Percentiles rank a stretch among this genome's conserved stretches.
Conservation (phyloP, 2,797 vertebrate genomes). For the Lacerta bilineata region DNA sequence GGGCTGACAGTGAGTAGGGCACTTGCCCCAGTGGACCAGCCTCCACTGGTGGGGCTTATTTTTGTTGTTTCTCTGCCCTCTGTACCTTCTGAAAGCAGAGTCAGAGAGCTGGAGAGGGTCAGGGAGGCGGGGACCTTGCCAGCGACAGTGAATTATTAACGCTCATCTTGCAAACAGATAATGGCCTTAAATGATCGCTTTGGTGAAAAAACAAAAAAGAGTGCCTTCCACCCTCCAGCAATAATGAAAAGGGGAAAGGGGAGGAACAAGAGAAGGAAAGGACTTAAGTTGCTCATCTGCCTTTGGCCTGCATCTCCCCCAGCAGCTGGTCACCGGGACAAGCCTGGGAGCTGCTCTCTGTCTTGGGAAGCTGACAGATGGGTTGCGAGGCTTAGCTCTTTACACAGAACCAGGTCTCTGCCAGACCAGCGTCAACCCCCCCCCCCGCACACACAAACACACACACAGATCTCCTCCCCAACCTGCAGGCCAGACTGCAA, state of each 20-base stretch:
- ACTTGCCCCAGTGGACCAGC: too few species aligned
- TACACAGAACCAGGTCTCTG: slow-evolving; percentile 32
- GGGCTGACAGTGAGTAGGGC: too few species aligned
- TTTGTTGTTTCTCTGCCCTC: too few species aligned
- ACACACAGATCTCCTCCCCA: slow-evolving; percentile 27
- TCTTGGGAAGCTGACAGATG: slow-evolving; percentile 90
- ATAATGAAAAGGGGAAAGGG: background rate
- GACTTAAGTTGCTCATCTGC: slow-evolving; percentile 82
- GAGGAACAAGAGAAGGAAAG: too few species aligned
- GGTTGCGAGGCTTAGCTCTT: slow-evolving; percentile 82
- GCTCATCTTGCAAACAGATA: slow-evolving; percentile 78
- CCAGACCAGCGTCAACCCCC: slow-evolving; percentile 4
- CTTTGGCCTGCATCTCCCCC: slow-evolving; percentile 78
- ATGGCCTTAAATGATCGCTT: slow-evolving; percentile 93
- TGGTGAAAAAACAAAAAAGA: slow-evolving; percentile 76
- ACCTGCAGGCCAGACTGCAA: background rate
- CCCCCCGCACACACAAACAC: background rate
- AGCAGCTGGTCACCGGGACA: slow-evolving; percentile 93
- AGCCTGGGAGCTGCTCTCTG: slow-evolving; percentile 80
- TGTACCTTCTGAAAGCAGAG: too few species aligned
- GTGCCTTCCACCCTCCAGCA: slow-evolving; percentile 84
- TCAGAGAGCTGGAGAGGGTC: too few species aligned
- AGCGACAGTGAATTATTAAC: slow-evolving; percentile 86
- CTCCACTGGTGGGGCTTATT: too few species aligned
- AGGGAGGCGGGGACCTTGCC: background rate